Conservation (phyloP, 2,888 invertebrate species). For the Troides helena region DNA sequence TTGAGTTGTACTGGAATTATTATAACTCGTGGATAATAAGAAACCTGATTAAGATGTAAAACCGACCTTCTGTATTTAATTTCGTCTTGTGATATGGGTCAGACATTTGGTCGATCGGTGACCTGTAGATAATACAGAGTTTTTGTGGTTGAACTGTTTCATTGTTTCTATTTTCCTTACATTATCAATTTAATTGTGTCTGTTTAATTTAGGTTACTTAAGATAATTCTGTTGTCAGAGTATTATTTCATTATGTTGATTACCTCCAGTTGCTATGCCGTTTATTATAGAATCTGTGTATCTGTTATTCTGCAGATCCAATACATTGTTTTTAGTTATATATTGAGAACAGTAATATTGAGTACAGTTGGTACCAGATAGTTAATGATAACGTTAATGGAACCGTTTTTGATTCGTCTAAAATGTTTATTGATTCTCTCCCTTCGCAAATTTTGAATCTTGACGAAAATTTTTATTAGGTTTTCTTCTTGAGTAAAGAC, state of each 20-base stretch:
- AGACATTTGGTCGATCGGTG: slow-evolving; percentile 48
- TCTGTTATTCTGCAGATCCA: neutral
- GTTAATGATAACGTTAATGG: too few species aligned
- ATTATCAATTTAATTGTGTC: slow-evolving; percentile 59
- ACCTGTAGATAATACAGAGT: slow-evolving; percentile 59
- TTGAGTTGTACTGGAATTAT: neutral
- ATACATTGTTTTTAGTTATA: neutral
- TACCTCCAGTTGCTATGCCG: slow-evolving; percentile 30
- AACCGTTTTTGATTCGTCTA: too few species aligned
- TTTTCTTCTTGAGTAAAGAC: too few species aligned
- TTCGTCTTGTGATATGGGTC: slow-evolving; percentile 55
- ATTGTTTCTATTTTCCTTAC: slow-evolving; percentile 63
- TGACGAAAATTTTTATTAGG: too few species aligned
- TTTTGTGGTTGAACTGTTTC: slow-evolving; percentile 58
- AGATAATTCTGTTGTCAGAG: slow-evolving; percentile 50
- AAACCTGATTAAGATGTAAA: slow-evolving; percentile 19
- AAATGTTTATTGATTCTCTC: too few species aligned
- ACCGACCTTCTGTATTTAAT: slow-evolving; percentile 30
- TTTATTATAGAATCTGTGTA: neutral
- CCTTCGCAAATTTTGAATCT: too few species aligned
- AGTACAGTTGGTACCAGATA: too few species aligned
- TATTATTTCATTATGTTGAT: slow-evolving; percentile 37
- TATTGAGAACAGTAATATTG: too few species aligned
- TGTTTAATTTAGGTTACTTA: slow-evolving; percentile 59
- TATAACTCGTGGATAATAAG: slow-evolving; percentile 4